phyloP scores from a whole-genome alignment of 2,888 invertebrate species.

The Synergus itoensis region DNA sequence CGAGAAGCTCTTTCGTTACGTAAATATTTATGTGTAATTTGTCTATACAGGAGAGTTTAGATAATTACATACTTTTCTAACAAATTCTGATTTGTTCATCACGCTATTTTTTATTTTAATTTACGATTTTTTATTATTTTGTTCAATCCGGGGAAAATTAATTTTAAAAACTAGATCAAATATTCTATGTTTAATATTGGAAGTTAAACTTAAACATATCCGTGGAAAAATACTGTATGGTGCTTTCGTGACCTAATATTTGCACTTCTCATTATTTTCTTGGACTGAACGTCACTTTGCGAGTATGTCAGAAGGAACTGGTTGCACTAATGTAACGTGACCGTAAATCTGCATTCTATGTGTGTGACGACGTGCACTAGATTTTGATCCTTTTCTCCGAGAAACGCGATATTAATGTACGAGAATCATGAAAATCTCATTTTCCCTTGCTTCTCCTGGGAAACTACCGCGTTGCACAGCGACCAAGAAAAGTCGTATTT shows the following conservation, averaged over 20 bases:
- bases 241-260: background rate
- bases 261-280: slow-evolving; percentile 16
- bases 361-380: slow-evolving; percentile 34
- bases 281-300: slow-evolving; percentile 6
- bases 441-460: slow-evolving; percentile 51
- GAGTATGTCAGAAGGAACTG: slow-evolving; percentile 25
- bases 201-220: too few relatives aligned
- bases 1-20: background rate
- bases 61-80: background rate
- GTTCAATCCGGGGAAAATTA: background rate
- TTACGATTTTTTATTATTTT: background rate
- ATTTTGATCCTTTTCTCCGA: slow-evolving; percentile 46
- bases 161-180: too few relatives aligned
- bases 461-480: slow-evolving; percentile 52
- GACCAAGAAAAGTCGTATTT: slow-evolving; percentile 54
- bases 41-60: background rate
- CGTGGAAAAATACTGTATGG: too few relatives aligned
- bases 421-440: slow-evolving; percentile 59
- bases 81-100: background rate
- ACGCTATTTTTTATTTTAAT: background rate
- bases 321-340: slow-evolving; percentile 30
- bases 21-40: background rate
- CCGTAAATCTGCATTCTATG: slow-evolving; percentile 36
- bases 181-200: too few relatives aligned
- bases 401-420: slow-evolving; percentile 60